These are phyloP conservation scores for Lordiphosa stackelbergi DNA, from an alignment of 1,140 invertebrate species.

Conservation along the genomic window DNA sequence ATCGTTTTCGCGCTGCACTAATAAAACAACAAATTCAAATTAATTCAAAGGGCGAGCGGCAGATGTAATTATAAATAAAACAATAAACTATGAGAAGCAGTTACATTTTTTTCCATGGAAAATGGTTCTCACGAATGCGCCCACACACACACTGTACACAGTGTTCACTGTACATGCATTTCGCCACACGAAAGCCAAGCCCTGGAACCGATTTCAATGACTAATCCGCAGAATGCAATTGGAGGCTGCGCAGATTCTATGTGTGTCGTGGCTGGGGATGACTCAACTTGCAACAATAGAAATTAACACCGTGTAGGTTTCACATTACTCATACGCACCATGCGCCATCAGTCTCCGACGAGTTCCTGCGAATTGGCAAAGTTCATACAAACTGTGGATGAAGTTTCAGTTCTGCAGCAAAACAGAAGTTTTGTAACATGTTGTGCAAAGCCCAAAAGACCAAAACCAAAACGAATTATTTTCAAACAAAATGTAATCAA, in stretches of 20 bases:
- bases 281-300: slow-evolving; percentile 32
- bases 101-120: neutral
- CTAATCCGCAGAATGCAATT: slow-evolving; percentile 59
- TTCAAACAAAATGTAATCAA: too few species aligned
- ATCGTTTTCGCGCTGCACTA: slow-evolving; percentile 45
- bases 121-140: slow-evolving; percentile 53
- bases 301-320: slow-evolving; percentile 43
- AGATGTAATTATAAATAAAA: neutral
- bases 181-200: slow-evolving; percentile 37
- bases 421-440: too few species aligned
- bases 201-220: slow-evolving; percentile 40
- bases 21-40: slow-evolving; percentile 55
- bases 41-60: slow-evolving; percentile 27
- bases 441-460: too few species aligned
- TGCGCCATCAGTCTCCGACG: slow-evolving; percentile 1
- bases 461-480: too few species aligned
- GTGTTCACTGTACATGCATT: slow-evolving; percentile 19
- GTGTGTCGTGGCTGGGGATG: slow-evolving; percentile 12
- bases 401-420: too few species aligned
- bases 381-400: too few species aligned
- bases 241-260: slow-evolving; percentile 67
- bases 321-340: slow-evolving; percentile 65
- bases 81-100: slow-evolving; percentile 3
- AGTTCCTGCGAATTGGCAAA: slow-evolving; percentile 7
- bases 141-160: slow-evolving; percentile 10